These are phyloP conservation scores for Parasteatoda lunata DNA, from an alignment of 2,888 invertebrate species.

Conservation along the genomic window DNA sequence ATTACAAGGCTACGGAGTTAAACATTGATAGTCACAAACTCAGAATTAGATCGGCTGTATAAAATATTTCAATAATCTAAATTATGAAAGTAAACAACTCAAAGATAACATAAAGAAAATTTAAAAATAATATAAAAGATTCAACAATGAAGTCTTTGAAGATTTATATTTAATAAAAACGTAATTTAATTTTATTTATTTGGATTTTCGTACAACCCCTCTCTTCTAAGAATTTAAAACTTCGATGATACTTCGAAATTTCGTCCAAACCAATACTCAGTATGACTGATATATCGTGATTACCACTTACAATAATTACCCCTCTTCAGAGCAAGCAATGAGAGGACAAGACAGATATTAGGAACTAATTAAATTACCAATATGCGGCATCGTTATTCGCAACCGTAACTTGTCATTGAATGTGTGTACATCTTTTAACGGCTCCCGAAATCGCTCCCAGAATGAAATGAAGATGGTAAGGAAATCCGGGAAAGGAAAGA, in stretches of 20 bases:
- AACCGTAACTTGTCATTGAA: slow-evolving; percentile 30
- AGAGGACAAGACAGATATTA: slow-evolving; percentile 25
- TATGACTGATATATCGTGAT: slow-evolving; percentile 20
- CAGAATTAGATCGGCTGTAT: too few relatives aligned
- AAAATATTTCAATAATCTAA: too few relatives aligned
- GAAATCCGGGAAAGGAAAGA: slow-evolving; percentile 40
- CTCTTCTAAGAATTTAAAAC: slow-evolving; percentile 14
- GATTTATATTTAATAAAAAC: too few relatives aligned
- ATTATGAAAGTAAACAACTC: too few relatives aligned
- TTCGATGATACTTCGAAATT: slow-evolving; percentile 1
- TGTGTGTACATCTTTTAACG: not conserved
- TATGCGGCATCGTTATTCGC: slow-evolving; percentile 11
- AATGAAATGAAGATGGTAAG: slow-evolving; percentile 19
- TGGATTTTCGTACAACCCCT: not conserved
- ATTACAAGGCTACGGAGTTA: too few relatives aligned
- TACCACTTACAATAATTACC: slow-evolving; percentile 39
- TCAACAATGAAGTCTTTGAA: too few relatives aligned
- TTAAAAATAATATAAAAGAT: too few relatives aligned
- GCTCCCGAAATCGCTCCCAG: not conserved
- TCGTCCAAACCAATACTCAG: not conserved
- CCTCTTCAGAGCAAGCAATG: slow-evolving; percentile 7
- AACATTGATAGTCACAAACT: too few relatives aligned
- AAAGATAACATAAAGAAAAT: too few relatives aligned
- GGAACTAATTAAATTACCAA: slow-evolving; percentile 55
- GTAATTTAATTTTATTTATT: too few relatives aligned